A percentile compares a stretch with the other conserved stretches of the same genome.
phyloP scores from a whole-genome alignment of 2,888 invertebrate genomes.

The Acronicta psi region DNA sequence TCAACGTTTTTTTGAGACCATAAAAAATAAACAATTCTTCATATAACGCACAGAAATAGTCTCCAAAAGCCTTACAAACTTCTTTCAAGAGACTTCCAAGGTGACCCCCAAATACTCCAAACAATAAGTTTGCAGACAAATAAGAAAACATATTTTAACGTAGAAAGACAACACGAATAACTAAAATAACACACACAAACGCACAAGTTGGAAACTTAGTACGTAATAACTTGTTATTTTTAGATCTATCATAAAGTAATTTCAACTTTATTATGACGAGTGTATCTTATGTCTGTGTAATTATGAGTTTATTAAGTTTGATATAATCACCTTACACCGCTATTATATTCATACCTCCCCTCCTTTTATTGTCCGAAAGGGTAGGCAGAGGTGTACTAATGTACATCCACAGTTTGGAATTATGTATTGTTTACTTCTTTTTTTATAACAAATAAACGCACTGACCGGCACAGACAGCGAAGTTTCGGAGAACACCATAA shows the following conservation, averaged over 20 bases:
- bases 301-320: not conserved
- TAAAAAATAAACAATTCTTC: too few relatives aligned
- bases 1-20: too few relatives aligned
- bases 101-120: constrained; percentile 4
- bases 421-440: too few relatives aligned
- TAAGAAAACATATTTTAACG: constrained; percentile 22
- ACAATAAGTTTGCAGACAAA: constrained; percentile 17
- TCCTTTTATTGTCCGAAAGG: too few relatives aligned
- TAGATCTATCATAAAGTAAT: constrained; percentile 37
- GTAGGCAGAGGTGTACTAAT: too few relatives aligned
- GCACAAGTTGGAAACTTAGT: constrained; percentile 18
- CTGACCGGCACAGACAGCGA: too few relatives aligned
- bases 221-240: constrained; percentile 21
- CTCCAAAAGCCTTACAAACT: not conserved
- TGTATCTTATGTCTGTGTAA: constrained; percentile 9
- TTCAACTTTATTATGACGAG: constrained; percentile 36
- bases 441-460: too few relatives aligned
- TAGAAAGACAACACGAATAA: constrained; percentile 27
- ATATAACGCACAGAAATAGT: too few relatives aligned
- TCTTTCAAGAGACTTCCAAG: constrained; percentile 10
- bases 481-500: too few relatives aligned
- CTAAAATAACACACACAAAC: constrained; percentile 27
- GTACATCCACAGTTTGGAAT: too few relatives aligned
- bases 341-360: too few relatives aligned
- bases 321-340: too few relatives aligned